Evolutionary conservation across 2,888 invertebrate genomes (phyloP), one percentile per base, ranked within the genome.

Genomic region (Thysanoteuthis rhombus): DNA sequence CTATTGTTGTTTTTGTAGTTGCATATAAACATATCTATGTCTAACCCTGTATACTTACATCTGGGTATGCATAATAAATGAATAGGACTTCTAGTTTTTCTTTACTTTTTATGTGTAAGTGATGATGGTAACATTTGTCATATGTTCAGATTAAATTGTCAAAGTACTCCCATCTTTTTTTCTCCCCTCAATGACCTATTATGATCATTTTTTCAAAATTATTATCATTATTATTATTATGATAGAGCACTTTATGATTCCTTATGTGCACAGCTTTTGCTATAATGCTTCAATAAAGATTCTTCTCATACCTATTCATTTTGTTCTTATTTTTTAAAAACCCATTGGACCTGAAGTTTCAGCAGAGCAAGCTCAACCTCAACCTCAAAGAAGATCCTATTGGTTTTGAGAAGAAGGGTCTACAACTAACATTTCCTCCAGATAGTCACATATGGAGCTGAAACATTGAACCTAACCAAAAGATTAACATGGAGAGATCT

Each of bases 191-290:
- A 75, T 75, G 36, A 75, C 75, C 75, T 36, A n/a, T 75, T 75
- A 75, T 75, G 75, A 75, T 75, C 75, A n/a, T 75, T 75, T 75
- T 75, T 52, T 45, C 12, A 45, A 45, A 45, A 52, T 52, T 75
- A 75, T 75, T n/a, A 75, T 75, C 36, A 75, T 75, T 75, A 75
- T 75, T 75, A 75, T n/a, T n/a, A 75, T n/a, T n/a, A 75, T 36
- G n/a, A 75, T 75, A 75, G 75, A 75, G n/a, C 75, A 75, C 75
- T 75, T 75, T 75, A 16, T 75, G 75, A 75, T 19, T 75, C 25
- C n/a, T 92, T 42, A 45, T 92, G 92, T 92, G 92, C 92, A 92
- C 92, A 42, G 42, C 92, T 92, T 92, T 45, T 92, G 45, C 42
- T 40, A 45, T 92, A 45, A 92, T 92, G 45, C 45, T 92, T 92